These are phyloP conservation scores for Callyntrura guangdongensis DNA, from an alignment of 2,888 invertebrate genomes.

Conservation along the genomic window DNA sequence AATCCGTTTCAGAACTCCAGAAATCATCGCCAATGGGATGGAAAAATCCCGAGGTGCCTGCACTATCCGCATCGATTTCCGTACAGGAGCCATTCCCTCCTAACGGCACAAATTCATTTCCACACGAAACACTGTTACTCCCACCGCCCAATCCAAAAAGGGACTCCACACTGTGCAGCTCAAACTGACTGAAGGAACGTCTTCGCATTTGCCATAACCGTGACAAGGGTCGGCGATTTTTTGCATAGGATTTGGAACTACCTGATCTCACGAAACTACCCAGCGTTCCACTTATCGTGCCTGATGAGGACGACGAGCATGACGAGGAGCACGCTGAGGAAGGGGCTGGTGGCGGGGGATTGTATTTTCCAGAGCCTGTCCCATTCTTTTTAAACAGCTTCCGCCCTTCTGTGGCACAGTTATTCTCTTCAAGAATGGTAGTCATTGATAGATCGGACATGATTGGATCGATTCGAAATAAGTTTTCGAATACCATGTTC, in stretches of 20 bases:
- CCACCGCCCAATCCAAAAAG: conserved; percentile 60
- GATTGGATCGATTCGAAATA: conserved; percentile 80
- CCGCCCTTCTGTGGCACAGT: conserved; percentile 62
- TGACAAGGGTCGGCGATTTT: conserved; percentile 82
- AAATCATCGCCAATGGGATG: conserved; percentile 81
- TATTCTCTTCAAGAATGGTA: conserved; percentile 74
- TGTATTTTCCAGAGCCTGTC: conserved; percentile 74
- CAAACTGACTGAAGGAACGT: conserved; percentile 82
- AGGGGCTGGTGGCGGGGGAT: conserved; percentile 54
- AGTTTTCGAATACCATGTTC: conserved; percentile 82
- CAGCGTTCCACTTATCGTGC: conserved; percentile 36
- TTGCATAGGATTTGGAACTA: conserved; percentile 82
- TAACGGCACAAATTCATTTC: conserved; percentile 74
- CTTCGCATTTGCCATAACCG: conserved; percentile 83
- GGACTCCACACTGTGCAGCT: conserved; percentile 76
- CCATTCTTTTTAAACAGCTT: conserved; percentile 81
- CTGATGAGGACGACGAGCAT: conserved; percentile 17
- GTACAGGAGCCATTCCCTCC: conserved; percentile 78
- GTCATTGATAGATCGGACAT: conserved; percentile 76
- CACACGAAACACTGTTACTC: conserved; percentile 46
- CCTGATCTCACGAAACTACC: conserved; percentile 81
- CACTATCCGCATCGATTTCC: conserved; percentile 81
- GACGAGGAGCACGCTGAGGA: conserved; percentile 61
- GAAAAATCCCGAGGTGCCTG: conserved; percentile 80
- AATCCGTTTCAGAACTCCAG: conserved; percentile 81